Percentiles rank a stretch among this genome's conserved stretches.
These are phyloP conservation scores for Psilopsiagon aurifrons DNA, from an alignment of 2,113 vertebrate genomes.

Conservation along the genomic window DNA sequence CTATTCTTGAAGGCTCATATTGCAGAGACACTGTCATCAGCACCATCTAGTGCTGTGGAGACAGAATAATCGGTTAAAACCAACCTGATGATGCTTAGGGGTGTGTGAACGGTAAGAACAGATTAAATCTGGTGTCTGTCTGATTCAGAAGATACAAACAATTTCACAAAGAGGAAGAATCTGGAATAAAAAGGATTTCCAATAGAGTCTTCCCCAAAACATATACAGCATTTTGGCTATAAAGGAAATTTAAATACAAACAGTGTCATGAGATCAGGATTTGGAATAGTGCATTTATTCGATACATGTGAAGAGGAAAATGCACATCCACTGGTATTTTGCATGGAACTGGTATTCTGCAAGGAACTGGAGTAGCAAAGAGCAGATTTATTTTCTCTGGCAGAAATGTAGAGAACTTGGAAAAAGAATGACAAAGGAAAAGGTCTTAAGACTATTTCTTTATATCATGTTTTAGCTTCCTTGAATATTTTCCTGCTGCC, in stretches of 20 bases:
- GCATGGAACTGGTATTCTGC: neutral
- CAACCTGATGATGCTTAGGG: neutral
- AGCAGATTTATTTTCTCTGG: neutral
- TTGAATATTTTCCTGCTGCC: neutral
- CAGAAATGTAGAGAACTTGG: neutral
- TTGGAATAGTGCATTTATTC: neutral
- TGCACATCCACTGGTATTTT: neutral
- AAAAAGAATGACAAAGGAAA: neutral
- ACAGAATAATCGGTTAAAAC: neutral
- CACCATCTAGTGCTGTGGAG: slow-evolving; percentile 61
- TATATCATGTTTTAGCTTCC: neutral
- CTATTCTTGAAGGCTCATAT: neutral
- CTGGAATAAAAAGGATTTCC: neutral
- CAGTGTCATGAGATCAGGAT: neutral
- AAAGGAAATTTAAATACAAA: neutral
- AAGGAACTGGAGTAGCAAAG: neutral
- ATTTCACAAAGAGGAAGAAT: neutral
- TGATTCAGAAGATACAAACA: neutral
- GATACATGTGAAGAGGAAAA: neutral
- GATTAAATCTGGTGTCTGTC: neutral
- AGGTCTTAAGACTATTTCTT: neutral
- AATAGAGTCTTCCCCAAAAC: neutral
- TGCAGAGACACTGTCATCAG: slow-evolving; percentile 42
- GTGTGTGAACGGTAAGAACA: neutral
- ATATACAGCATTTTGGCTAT: neutral